Base-by-base conservation (phyloP, 2,797 vertebrate species). In the Cirrhinus mrigala region DNA sequence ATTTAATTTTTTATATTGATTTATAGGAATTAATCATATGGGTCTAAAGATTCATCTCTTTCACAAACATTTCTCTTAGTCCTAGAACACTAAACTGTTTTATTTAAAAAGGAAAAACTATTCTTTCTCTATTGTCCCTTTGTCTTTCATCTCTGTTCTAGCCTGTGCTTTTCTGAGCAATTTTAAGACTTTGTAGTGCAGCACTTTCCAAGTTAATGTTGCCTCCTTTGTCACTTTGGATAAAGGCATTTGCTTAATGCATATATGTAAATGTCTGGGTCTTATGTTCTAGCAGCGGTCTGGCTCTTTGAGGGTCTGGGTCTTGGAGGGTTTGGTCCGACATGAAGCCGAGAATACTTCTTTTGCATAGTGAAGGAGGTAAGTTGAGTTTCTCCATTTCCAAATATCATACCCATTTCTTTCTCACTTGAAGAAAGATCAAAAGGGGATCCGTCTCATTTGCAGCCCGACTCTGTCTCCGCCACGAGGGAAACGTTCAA, bases 401-500 rank as follows among this genome's bases (percentile, higher is more conserved):
- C 37, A 54, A 69, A 76, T 11, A 27, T 83, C 58, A 75, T 40
- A 44, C 27, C 74, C 50, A 56, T 85, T 81, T 77, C 74, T 74
- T 82, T 71, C 68, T 54, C 64, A 52, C 83, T 66, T 75, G 79
- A 60, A 50, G 60, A 58, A 78, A 81, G 79, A 88, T 88, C 82
- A 86, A 82, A 89, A 77, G 80, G n/a, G 48, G 33, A 60, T 74
- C 79, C 64, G 11, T 87, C 87, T 88, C 79, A 78, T 87, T 85
- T 85, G 75, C 85, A 80, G 69, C 81, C 79, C 12, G 66, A 64
- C 79, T 86, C 77, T 16, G 75, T 82, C 87, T 86, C 37, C 86
- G 89, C 90, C 93, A 89, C 91, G 76, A 84, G 92, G 92, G 92
- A 93, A 93, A 94, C 93, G 91, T 93, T 91, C 84, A 85, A 81